Percentiles rank a stretch among this genome's conserved stretches.
Evolutionary conservation across 2,797 vertebrate genomes (phyloP).

Genomic region (Poeciliopsis infans): DNA sequence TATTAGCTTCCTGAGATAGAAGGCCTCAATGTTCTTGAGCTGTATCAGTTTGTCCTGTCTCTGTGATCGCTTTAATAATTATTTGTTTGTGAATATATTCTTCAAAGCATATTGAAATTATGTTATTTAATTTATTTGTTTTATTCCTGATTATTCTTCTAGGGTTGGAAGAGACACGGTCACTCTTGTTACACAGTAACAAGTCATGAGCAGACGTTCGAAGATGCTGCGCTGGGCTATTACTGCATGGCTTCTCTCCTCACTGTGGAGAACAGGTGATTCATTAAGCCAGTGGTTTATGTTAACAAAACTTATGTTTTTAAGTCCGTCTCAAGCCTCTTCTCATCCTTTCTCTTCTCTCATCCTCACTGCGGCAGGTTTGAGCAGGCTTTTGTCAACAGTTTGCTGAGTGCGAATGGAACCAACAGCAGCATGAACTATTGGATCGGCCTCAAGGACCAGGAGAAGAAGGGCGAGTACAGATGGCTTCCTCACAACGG

Average conservation of each 20-base stretch:
- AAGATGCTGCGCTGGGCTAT: slow-evolving; percentile 86
- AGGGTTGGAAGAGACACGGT: slow-evolving; percentile 92
- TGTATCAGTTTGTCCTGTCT: not conserved
- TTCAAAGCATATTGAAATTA: not conserved
- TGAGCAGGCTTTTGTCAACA: slow-evolving; percentile 94
- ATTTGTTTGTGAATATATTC: not conserved
- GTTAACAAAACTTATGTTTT: not conserved
- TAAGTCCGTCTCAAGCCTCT: not conserved
- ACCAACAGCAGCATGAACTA: slow-evolving; percentile 80
- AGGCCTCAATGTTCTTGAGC: not conserved
- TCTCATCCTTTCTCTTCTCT: slow-evolving; percentile 3
- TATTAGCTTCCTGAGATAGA: not conserved
- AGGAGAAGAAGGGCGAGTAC: slow-evolving; percentile 84
- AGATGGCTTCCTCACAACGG: slow-evolving; percentile 80
- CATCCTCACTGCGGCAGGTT: slow-evolving; percentile 80
- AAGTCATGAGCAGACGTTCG: slow-evolving; percentile 83
- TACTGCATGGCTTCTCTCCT: slow-evolving; percentile 89
- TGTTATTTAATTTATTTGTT: not conserved
- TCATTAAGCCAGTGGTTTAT: slow-evolving; percentile 4
- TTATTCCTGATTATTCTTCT: slow-evolving; percentile 28
- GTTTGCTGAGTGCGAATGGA: slow-evolving; percentile 81
- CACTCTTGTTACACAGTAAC: slow-evolving; percentile 90
- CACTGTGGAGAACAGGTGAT: slow-evolving; percentile 89
- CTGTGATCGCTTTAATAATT: not conserved
- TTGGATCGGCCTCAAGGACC: slow-evolving; percentile 89